Base-by-base conservation (phyloP, 1,140 invertebrate species). In the Pteromalus puparum region DNA sequence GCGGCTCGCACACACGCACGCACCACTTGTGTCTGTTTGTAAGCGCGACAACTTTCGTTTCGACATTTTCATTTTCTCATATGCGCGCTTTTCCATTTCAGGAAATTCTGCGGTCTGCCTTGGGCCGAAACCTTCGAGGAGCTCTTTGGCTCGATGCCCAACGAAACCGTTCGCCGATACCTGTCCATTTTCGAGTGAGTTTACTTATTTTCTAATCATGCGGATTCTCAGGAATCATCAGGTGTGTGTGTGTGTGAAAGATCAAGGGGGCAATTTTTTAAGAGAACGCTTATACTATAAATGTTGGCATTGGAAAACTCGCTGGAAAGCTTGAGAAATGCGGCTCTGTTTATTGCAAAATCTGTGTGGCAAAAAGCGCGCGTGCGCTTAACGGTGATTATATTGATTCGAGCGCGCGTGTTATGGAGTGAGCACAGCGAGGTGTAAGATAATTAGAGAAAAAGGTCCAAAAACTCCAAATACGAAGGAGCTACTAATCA, bases 101-200 rank as follows among this genome's bases (percentile, higher is more conserved):
- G 97, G 87, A 97, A 98, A 92, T 98, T 97, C 94, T 98, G 97
- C 89, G 97, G 97, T 5, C 93, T 98, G 42, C 96, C 97, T 1
- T 95, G 95, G 38, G 96, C 96, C 0, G 93, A 97, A 48, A 94
- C 92, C n/a, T 98, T 98, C 93, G 96, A 97, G 72, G 97, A 97
- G 86, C 94, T 98, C 65, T 96, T 96, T 85, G 97, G 97, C 48
- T 95, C 97, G 53, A 98, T 98, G 97, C 95, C 97, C 10, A 98
- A 98, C 89, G 96, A 97, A 85, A 98, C 97, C 2, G 96, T 98
- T 42, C 92, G 95, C 42, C 95, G 97, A 89, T 97, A 97, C 89
- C 92, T 94, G 53, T 95, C 95, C 12, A 95, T 97, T 88, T 97
- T 97, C 89, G 95, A 96, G 96, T 97, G 92, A 94, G 94, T 93